phyloP scores from a whole-genome alignment of 2,113 vertebrate species.

The Cheilinus undulatus region DNA sequence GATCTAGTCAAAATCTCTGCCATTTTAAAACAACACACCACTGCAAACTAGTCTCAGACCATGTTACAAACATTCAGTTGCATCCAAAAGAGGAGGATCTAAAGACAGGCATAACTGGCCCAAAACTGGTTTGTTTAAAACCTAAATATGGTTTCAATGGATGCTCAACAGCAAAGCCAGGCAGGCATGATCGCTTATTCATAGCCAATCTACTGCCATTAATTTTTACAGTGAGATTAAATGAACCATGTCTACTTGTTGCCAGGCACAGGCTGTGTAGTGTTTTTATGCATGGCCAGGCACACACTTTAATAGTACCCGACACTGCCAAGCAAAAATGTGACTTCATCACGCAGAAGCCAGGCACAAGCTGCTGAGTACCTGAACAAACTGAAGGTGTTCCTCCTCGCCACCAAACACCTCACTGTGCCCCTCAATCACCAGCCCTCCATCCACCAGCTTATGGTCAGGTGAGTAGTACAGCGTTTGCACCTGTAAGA shows the following conservation, averaged over 20 bases:
- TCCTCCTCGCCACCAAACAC: slow-evolving; percentile 99
- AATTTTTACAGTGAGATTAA: slow-evolving; percentile 6
- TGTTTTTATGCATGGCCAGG: slow-evolving; percentile 41
- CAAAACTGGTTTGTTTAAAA: slow-evolving; percentile 1
- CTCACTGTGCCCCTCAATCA: slow-evolving; percentile 97
- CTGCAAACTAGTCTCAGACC: slow-evolving; percentile 37
- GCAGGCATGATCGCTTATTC: slow-evolving; percentile 4
- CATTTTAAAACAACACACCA: slow-evolving; percentile 33
- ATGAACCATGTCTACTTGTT: slow-evolving; percentile 30
- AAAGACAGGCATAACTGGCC: background rate
- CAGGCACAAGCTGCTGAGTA: slow-evolving; percentile 85
- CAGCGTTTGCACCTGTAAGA: slow-evolving; percentile 99
- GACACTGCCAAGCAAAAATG: slow-evolving; percentile 45
- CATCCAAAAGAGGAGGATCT: slow-evolving; percentile 3
- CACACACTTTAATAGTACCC: slow-evolving; percentile 22
- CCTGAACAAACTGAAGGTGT: slow-evolving; percentile 99
- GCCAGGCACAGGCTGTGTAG: slow-evolving; percentile 36
- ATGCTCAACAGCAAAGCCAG: slow-evolving; percentile 44
- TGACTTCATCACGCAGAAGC: slow-evolving; percentile 32
- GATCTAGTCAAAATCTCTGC: slow-evolving; percentile 6
- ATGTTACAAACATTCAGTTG: background rate
- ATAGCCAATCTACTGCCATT: slow-evolving; percentile 1
- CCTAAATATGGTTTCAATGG: slow-evolving; percentile 1
- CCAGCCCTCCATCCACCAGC: slow-evolving; percentile 97
- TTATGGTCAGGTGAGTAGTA: slow-evolving; percentile 99